phyloP scores from a whole-genome alignment of 2,797 vertebrate genomes.

The Poliocrania exsul region DNA sequence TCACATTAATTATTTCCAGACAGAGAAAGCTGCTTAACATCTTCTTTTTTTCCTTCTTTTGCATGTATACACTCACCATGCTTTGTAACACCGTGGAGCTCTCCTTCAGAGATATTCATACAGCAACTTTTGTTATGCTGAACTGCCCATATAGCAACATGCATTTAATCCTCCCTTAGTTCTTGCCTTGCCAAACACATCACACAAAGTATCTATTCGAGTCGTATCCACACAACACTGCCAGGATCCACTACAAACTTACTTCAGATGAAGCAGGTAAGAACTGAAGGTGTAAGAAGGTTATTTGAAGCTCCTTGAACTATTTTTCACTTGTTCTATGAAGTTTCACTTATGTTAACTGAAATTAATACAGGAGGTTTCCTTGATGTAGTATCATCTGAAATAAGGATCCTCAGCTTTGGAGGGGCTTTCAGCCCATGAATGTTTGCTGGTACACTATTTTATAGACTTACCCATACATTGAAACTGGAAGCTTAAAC shows the following conservation, averaged over 20 bases:
- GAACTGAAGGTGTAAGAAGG: background rate
- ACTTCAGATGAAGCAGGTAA: background rate
- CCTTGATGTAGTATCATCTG: background rate
- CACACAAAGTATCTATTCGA: background rate
- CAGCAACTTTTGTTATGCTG: background rate
- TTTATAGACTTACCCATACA: background rate
- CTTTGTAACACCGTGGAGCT: background rate
- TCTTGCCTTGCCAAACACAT: background rate
- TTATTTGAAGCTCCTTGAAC: background rate
- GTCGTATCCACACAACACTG: background rate
- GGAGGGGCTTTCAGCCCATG: background rate
- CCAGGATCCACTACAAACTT: background rate
- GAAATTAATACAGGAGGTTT: background rate
- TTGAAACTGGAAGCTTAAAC: background rate
- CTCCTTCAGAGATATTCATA: background rate
- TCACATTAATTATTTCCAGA: background rate
- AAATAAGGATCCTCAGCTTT: background rate
- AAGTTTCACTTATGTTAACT: background rate
- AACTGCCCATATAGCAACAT: background rate
- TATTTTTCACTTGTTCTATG: background rate
- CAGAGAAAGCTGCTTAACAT: background rate
- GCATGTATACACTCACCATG: fast-evolving
- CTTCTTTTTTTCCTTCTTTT: background rate
- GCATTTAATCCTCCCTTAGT: background rate
- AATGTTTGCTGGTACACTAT: background rate